phyloP scores from a whole-genome alignment of 1,140 invertebrate genomes.

The Asobara japonica region DNA sequence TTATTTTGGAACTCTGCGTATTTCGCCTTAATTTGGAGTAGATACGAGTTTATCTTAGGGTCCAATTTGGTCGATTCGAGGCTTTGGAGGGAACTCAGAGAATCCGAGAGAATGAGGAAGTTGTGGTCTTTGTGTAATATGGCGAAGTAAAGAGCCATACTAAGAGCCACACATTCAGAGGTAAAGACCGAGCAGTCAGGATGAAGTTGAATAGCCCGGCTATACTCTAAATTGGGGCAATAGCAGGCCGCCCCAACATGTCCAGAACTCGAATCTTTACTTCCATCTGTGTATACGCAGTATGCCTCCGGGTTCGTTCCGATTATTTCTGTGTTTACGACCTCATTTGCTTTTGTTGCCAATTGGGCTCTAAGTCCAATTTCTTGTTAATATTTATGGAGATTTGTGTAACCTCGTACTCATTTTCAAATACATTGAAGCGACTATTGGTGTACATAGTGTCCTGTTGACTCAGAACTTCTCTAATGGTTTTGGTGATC shows the following conservation, averaged over 20 bases:
- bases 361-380: slow-evolving; percentile 26
- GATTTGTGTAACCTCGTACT: not conserved
- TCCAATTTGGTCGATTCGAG: not conserved
- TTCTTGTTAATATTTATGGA: too few species aligned
- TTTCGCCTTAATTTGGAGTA: too few species aligned
- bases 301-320: not conserved
- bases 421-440: not conserved
- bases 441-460: not conserved
- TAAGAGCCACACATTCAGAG: slow-evolving; percentile 14
- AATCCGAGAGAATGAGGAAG: not conserved
- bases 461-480: not conserved
- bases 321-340: too few species aligned
- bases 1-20: too few species aligned
- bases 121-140: not conserved
- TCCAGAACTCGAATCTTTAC: not conserved
- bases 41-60: too few species aligned
- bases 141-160: not conserved
- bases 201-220: not conserved
- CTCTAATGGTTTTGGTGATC: not conserved
- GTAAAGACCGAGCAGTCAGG: not conserved
- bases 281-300: slow-evolving; percentile 1
- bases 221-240: not conserved
- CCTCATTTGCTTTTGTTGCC: not conserved
- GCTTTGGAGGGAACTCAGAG: not conserved
- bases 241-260: not conserved